Base-by-base conservation (phyloP, 2,113 vertebrate species). In the Cephalopholis sonnerati region DNA sequence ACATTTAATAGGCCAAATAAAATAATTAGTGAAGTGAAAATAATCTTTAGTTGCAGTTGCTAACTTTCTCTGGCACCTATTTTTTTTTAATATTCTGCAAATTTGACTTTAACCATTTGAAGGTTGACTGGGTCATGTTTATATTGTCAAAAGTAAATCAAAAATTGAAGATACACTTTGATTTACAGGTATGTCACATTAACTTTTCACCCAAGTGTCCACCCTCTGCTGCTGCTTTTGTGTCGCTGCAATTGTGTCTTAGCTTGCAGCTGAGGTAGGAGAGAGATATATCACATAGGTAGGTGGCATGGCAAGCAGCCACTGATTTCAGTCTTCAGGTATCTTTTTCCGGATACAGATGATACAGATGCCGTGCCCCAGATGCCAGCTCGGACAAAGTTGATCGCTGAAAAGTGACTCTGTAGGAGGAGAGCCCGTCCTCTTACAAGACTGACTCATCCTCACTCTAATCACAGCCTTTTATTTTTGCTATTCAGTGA, bases 381-480 rank as follows among this genome's bases (percentile, higher is more conserved):
- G 89, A 91, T 17, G 8, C 32, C 58, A 64, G 39, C 10, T 20
- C 58, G 63, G 79, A 79, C 69, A 62, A 27, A 57, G 78, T 51
- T 62, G 74, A 72, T 54, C 25, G 17, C 74, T 70, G 86, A 55
- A 72, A 79, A 77, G 75, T 44, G 73, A 74, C 39, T 79, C n/a
- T 68, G 87, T 82, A 80, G 82, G 89, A 91, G 81, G 81, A 86
- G 71, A 82, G 44, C 24, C 53, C 10, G 17, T 79, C 63, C 80
- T 81, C 70, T 87, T 59, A 62, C 11, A 59, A 17, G 78, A 77
- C 91, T 90, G 92, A 91, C 83, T 92, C 91, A 88, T 53, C 75
- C 77, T 55, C 67, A 54, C 32, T 74, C 50, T 90, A 89, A 92
- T 83, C 77, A 83, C 78, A 88, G 75, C 65, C 53, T 84, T 85